Conservation (phyloP, 2,797 vertebrate genomes). For the Xenentodon cancila region DNA sequence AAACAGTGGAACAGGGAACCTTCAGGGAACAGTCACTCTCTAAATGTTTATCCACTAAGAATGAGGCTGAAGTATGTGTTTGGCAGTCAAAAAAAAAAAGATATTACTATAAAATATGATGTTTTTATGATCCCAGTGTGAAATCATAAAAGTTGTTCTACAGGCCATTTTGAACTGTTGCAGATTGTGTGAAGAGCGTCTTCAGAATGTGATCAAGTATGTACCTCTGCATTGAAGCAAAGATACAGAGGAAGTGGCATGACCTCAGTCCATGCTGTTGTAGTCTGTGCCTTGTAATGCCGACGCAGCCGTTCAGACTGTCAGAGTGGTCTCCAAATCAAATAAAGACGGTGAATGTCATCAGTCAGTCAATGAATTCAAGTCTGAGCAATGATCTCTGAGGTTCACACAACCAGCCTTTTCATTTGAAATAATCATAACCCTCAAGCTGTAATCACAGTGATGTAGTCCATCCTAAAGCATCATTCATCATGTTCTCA, state of each 20-base stretch:
- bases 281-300: not conserved
- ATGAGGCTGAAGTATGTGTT: too few species aligned
- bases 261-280: not conserved
- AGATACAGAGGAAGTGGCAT: not conserved
- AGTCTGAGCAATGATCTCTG: not conserved
- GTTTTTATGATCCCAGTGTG: not conserved
- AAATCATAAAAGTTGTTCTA: too few species aligned
- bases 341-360: constrained; percentile 1
- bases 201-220: not conserved
- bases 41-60: too few species aligned
- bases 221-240: not conserved
- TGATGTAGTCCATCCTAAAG: not conserved
- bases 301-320: not conserved
- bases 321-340: not conserved
- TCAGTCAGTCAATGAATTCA: not conserved
- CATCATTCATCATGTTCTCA: not conserved
- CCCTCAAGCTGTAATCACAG: too few species aligned
- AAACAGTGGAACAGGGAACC: too few species aligned
- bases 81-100: too few species aligned
- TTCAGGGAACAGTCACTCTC: too few species aligned
- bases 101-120: not conserved
- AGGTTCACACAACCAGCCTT: not conserved
- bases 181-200: too few species aligned
- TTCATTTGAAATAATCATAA: not conserved
- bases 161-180: too few species aligned